These are phyloP conservation scores for Metopia argyrocephala DNA, from an alignment of 2,888 invertebrate genomes.

Conservation along the genomic window DNA sequence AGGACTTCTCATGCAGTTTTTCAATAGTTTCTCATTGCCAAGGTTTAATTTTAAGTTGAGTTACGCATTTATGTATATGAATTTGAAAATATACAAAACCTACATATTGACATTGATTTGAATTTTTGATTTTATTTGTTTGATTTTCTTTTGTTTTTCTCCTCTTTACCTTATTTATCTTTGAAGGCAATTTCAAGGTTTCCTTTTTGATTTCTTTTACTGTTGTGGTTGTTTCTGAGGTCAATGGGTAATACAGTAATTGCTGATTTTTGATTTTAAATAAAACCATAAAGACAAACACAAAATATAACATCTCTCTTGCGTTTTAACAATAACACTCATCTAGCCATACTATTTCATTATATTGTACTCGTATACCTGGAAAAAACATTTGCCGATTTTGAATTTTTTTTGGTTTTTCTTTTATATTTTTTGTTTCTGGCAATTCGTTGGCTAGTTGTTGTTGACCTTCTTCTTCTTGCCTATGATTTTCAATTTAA, in stretches of 20 bases:
- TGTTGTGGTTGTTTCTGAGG: neutral
- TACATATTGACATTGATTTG: neutral
- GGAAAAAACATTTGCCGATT: constrained; percentile 38
- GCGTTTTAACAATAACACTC: neutral
- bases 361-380: no score
- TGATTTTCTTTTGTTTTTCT: neutral
- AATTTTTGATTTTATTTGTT: neutral
- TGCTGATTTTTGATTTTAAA: constrained; percentile 13
- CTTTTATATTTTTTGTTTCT: neutral
- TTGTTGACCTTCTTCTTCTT: constrained; percentile 35
- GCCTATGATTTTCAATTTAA: constrained; percentile 8
- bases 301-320: neutral
- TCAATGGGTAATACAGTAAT: constrained; percentile 16
- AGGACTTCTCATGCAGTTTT: constrained; percentile 15
- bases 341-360: no score
- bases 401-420: no score
- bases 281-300: neutral
- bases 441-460: constrained; percentile 7
- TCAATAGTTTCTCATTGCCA: neutral
- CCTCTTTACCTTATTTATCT: neutral
- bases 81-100: neutral
- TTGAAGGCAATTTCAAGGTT: neutral
- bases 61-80: neutral
- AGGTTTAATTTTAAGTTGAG: neutral
- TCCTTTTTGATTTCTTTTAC: neutral